phyloP scores from a whole-genome alignment of 2,888 invertebrate genomes.

The Scaptomyza parva region DNA sequence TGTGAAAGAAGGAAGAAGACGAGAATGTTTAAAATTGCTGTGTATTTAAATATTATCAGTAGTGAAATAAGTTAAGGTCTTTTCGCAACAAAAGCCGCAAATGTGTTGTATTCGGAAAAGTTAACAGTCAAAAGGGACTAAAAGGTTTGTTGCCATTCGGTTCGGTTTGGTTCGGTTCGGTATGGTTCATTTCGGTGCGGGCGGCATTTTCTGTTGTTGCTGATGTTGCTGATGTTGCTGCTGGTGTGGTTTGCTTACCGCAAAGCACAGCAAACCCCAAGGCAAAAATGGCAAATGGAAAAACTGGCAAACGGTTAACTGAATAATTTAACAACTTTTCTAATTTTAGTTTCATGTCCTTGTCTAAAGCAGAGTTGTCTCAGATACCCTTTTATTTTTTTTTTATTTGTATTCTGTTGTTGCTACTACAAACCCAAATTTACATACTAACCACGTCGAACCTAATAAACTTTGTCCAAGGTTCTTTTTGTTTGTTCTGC shows the following conservation, averaged over 20 bases:
- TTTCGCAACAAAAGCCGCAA: conserved; percentile 32
- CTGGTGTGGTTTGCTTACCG: conserved; percentile 27
- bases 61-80: conserved; percentile 32
- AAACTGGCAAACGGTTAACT: conserved; percentile 51
- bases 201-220: conserved; percentile 11
- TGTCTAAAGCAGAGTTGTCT: conserved; percentile 27
- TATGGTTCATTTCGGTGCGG: conserved; percentile 4
- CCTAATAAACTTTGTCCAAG: conserved; percentile 70
- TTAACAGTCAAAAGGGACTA: conserved; percentile 53
- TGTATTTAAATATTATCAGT: conserved; percentile 40
- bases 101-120: conserved; percentile 42
- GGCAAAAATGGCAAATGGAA: conserved; percentile 6
- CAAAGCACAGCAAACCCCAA: conserved; percentile 22
- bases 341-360: conserved; percentile 70
- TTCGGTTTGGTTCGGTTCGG: conserved; percentile 4
- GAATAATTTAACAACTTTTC: conserved; percentile 77
- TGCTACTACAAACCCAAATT: conserved; percentile 42
- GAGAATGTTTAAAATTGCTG: conserved; percentile 30
- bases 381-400: neutral
- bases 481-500: conserved; percentile 58
- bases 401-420: neutral
- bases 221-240: conserved; percentile 1
- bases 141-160: conserved; percentile 54
- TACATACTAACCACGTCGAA: conserved; percentile 58
- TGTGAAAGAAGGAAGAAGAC: conserved; percentile 51